Evolutionary conservation across 2,888 invertebrate species (phyloP).

Genomic region (Gastrophysa polygoni): DNA sequence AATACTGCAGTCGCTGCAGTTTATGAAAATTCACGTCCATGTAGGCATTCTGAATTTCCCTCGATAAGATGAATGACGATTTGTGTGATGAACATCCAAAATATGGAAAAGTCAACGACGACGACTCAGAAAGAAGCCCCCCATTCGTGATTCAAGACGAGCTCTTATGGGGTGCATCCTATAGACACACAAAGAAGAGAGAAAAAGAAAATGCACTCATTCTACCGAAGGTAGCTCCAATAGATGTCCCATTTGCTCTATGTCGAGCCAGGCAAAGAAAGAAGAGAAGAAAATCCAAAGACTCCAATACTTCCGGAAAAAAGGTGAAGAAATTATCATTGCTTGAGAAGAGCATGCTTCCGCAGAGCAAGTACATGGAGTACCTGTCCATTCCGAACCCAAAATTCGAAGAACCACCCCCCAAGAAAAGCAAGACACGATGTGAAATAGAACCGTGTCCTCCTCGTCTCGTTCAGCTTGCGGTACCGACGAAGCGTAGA

Average conservation of each 20-base stretch:
- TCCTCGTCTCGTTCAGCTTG: conserved; percentile 48
- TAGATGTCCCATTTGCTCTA: conserved; percentile 35
- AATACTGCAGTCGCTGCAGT: neutral
- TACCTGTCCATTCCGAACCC: conserved; percentile 42
- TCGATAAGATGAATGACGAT: conserved; percentile 5
- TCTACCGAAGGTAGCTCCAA: conserved; percentile 31
- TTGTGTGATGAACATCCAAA: conserved; percentile 26
- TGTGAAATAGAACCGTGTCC: conserved; percentile 46
- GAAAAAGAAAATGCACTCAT: conserved; percentile 25
- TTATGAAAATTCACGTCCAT: neutral
- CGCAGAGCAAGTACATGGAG: conserved; percentile 45
- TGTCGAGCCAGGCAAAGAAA: conserved; percentile 26
- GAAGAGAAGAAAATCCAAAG: conserved; percentile 22
- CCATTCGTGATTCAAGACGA: conserved; percentile 30
- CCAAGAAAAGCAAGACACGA: conserved; percentile 26
- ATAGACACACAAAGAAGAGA: conserved; percentile 30
- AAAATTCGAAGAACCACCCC: conserved; percentile 27
- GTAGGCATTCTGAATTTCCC: neutral
- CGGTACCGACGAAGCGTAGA: conserved; percentile 46
- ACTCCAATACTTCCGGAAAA: neutral
- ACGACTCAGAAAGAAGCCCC: neutral
- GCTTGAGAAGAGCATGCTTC: conserved; percentile 40
- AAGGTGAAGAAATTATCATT: conserved; percentile 33
- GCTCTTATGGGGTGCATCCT: conserved; percentile 34
- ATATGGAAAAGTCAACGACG: conserved; percentile 9